phyloP scores from a whole-genome alignment of 2,888 invertebrate genomes.

The Harpalus rubripes region DNA sequence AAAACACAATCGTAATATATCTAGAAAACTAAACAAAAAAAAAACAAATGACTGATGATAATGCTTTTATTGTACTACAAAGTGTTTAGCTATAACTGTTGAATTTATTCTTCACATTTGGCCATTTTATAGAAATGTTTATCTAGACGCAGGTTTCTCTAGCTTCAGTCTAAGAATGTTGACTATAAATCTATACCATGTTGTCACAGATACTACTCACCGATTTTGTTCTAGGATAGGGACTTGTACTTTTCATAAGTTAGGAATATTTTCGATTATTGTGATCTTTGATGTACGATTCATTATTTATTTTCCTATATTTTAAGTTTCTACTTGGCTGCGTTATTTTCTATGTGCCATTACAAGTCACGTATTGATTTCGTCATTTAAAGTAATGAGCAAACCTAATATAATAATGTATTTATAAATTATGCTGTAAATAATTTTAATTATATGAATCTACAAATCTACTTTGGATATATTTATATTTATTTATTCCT shows the following conservation, averaged over 20 bases:
- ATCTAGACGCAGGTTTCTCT: slow-evolving; percentile 44
- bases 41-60: slow-evolving; percentile 63
- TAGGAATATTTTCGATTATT: slow-evolving; percentile 47
- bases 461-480: slow-evolving; percentile 17
- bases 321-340: slow-evolving; percentile 44
- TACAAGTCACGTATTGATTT: slow-evolving; percentile 56
- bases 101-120: slow-evolving; percentile 53
- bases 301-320: slow-evolving; percentile 41
- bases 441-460: slow-evolving; percentile 64
- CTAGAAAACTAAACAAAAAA: slow-evolving; percentile 55
- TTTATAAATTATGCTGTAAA: slow-evolving; percentile 66
- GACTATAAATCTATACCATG: slow-evolving; percentile 49
- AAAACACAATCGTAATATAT: slow-evolving; percentile 56
- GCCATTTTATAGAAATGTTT: slow-evolving; percentile 59
- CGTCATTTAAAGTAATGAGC: slow-evolving; percentile 56
- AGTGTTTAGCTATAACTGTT: slow-evolving; percentile 64
- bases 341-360: slow-evolving; percentile 63
- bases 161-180: slow-evolving; percentile 51
- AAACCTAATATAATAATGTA: slow-evolving; percentile 61
- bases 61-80: slow-evolving; percentile 63
- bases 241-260: slow-evolving; percentile 32
- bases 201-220: slow-evolving; percentile 50
- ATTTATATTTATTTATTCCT: neutral
- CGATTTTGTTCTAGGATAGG: slow-evolving; percentile 31
- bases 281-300: slow-evolving; percentile 51